phyloP scores from a whole-genome alignment of 2,113 vertebrate genomes.

The Cynocephalus volans region DNA sequence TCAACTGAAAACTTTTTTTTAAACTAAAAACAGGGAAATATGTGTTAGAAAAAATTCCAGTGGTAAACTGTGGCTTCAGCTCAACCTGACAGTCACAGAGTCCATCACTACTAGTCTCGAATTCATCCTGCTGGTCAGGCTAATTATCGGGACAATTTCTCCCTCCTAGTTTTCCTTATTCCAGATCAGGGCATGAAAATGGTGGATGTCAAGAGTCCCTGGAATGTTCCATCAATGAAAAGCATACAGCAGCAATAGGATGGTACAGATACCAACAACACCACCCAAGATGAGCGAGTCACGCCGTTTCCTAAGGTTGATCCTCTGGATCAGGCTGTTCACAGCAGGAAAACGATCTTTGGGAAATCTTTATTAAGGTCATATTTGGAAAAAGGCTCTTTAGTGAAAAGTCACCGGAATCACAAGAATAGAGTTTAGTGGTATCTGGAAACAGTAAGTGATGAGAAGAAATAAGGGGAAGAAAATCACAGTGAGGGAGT shows the following conservation, averaged over 20 bases:
- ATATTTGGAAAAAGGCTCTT: slow-evolving; percentile 27
- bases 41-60: slow-evolving; percentile 78
- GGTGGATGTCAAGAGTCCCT: slow-evolving; percentile 85
- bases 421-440: background rate
- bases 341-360: slow-evolving; percentile 95
- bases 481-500: background rate
- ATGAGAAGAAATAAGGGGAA: background rate
- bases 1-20: slow-evolving; percentile 41
- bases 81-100: slow-evolving; percentile 57
- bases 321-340: slow-evolving; percentile 98
- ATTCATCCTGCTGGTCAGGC: slow-evolving; percentile 68
- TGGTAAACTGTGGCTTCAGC: slow-evolving; percentile 82
- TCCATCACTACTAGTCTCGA: slow-evolving; percentile 73
- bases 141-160: slow-evolving; percentile 74
- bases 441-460: background rate
- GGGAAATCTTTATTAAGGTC: slow-evolving; percentile 88
- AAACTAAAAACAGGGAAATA: slow-evolving; percentile 74
- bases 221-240: slow-evolving; percentile 93
- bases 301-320: slow-evolving; percentile 97
- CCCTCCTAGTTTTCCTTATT: slow-evolving; percentile 74
- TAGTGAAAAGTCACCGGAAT: slow-evolving; percentile 84
- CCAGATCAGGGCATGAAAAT: slow-evolving; percentile 62
- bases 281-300: slow-evolving; percentile 97
- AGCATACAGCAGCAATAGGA: slow-evolving; percentile 96
- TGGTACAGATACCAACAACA: slow-evolving; percentile 96